A percentile compares a stretch with the other conserved stretches of the same genome.
Conservation (phyloP, 1,140 invertebrate species). For the Drosophila murphyi region DNA sequence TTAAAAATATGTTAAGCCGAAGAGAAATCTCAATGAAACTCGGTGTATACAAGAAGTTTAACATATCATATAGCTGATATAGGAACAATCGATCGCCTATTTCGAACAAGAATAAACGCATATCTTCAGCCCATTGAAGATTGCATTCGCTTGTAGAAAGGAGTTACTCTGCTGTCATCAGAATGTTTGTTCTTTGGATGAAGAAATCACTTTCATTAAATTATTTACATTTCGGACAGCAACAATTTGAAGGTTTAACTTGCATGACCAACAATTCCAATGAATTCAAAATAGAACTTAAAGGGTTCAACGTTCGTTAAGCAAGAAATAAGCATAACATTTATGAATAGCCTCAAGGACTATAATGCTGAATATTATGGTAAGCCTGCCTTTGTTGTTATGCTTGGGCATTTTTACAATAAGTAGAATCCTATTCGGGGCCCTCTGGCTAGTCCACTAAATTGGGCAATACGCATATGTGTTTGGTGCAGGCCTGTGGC, state of each 20-base stretch:
- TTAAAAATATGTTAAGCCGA: too few relatives aligned
- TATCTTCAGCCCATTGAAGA: too few relatives aligned
- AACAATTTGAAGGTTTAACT: background rate
- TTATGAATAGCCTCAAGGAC: conserved; percentile 28
- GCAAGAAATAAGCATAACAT: conserved; percentile 18
- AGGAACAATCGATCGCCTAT: too few relatives aligned
- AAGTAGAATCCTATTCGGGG: background rate
- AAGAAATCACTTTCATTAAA: too few relatives aligned
- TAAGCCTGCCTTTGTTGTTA: conserved; percentile 12
- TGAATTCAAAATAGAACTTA: background rate
- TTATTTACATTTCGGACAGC: too few relatives aligned
- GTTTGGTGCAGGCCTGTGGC: background rate
- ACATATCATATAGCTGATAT: too few relatives aligned
- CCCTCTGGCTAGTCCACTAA: conserved; percentile 34
- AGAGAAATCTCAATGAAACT: too few relatives aligned
- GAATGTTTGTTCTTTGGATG: too few relatives aligned
- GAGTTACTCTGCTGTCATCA: too few relatives aligned
- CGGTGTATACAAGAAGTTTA: too few relatives aligned
- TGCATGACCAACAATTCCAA: background rate
- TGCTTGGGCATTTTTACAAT: background rate
- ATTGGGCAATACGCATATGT: conserved; percentile 30
- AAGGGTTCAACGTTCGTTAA: background rate
- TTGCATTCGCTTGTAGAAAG: too few relatives aligned
- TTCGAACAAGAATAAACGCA: too few relatives aligned
- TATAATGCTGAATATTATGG: conserved; percentile 31